These are phyloP conservation scores for Xenops minutus DNA, from an alignment of 2,797 vertebrate genomes.

Conservation along the genomic window DNA sequence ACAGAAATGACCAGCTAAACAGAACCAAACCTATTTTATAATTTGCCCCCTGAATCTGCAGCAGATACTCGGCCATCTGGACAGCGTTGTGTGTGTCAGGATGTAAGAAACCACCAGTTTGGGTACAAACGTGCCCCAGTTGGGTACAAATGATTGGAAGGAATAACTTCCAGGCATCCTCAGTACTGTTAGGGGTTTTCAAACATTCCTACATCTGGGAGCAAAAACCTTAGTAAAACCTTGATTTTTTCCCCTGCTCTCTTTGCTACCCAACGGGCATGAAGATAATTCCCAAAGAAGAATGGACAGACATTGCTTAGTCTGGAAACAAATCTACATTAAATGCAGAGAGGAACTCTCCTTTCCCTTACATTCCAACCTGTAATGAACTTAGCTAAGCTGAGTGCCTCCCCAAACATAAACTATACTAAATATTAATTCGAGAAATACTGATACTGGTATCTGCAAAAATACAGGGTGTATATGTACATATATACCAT, in stretches of 20 bases:
- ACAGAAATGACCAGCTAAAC: not conserved
- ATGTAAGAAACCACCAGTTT: not conserved
- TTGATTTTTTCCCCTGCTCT: not conserved
- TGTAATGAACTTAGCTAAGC: not conserved
- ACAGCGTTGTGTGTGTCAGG: rapidly evolving
- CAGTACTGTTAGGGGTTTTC: not conserved
- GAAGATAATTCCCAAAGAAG: not conserved
- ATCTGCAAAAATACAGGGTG: rapidly evolving
- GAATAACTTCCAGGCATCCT: not conserved
- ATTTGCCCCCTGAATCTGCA: not conserved
- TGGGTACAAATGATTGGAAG: not conserved
- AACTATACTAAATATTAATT: rapidly evolving
- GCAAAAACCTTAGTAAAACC: not conserved
- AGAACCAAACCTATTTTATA: not conserved
- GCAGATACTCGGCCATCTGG: not conserved
- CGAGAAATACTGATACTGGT: rapidly evolving
- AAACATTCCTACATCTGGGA: not conserved
- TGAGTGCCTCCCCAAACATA: not conserved
- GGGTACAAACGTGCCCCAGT: not conserved
- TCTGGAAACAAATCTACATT: not conserved
- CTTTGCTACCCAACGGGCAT: not conserved
- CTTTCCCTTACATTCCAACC: not conserved
- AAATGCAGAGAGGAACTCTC: not conserved
- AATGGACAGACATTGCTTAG: not conserved
- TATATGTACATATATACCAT: rapidly evolving